These are phyloP conservation scores for Channa argus DNA, from an alignment of 2,113 vertebrate genomes.

Conservation along the genomic window DNA sequence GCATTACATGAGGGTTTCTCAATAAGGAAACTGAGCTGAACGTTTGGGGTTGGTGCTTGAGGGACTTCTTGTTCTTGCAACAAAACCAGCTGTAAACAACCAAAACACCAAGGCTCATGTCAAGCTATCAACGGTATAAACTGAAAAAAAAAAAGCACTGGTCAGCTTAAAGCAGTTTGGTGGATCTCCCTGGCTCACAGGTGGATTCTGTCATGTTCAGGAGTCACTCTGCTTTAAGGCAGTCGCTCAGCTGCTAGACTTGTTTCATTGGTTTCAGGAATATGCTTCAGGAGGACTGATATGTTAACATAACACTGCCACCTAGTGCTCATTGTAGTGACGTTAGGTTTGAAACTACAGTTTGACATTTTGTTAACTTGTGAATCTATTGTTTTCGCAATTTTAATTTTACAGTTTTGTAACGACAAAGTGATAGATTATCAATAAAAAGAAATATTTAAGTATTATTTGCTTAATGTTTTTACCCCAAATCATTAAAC, in stretches of 20 bases:
- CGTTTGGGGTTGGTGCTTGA: no score
- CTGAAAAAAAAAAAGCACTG: no score
- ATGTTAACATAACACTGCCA: conserved; percentile 9
- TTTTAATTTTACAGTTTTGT: conserved; percentile 18
- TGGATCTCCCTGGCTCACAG: no score
- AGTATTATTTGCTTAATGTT: neutral
- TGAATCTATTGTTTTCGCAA: conserved; percentile 14
- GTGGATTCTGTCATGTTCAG: no score
- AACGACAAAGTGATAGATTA: neutral
- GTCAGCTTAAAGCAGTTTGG: no score
- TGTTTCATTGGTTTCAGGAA: neutral
- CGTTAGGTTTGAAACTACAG: neutral
- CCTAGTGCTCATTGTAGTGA: conserved; percentile 28
- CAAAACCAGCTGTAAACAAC: no score
- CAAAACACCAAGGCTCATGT: no score
- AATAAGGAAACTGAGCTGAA: no score
- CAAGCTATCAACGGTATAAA: no score
- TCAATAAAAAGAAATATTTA: neutral
- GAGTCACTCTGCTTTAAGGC: no score
- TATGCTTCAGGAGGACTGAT: neutral
- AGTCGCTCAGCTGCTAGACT: neutral
- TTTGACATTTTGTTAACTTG: conserved; percentile 17
- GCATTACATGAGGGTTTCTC: no score
- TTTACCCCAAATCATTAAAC: conserved; percentile 22
- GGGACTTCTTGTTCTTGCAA: no score